Percentiles rank a stretch among this genome's conserved stretches.
These are phyloP conservation scores for Campoletis raptor DNA, from an alignment of 2,888 invertebrate species.

Conservation along the genomic window DNA sequence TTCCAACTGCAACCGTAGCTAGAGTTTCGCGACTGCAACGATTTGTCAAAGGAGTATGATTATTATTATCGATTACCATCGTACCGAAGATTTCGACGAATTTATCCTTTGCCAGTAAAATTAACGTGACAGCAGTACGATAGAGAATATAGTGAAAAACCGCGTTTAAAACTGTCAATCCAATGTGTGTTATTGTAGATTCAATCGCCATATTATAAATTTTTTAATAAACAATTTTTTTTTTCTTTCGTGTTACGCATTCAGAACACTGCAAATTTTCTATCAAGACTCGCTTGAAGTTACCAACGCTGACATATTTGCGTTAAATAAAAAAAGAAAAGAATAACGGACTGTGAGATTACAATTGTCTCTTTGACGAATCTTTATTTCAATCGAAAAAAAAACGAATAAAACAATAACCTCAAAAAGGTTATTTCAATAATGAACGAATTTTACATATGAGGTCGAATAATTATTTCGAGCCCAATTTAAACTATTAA, in stretches of 20 bases:
- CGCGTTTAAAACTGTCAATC: conserved; percentile 76
- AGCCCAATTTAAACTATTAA: too few relatives aligned
- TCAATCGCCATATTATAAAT: conserved; percentile 69
- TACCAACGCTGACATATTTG: not conserved
- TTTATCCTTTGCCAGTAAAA: conserved; percentile 73
- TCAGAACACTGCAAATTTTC: conserved; percentile 34
- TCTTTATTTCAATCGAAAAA: not conserved
- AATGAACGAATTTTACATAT: too few relatives aligned
- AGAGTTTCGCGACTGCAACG: conserved; percentile 47
- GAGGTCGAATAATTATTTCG: too few relatives aligned
- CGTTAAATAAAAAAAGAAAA: not conserved
- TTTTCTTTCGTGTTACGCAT: conserved; percentile 1
- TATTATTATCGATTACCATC: conserved; percentile 45
- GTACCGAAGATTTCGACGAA: conserved; percentile 70
- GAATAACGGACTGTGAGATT: not conserved
- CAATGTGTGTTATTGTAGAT: conserved; percentile 71
- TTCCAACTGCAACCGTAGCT: conserved; percentile 55
- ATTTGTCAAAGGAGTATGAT: conserved; percentile 27
- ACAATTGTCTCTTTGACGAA: not conserved
- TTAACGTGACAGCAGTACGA: conserved; percentile 72
- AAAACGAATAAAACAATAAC: too few relatives aligned
- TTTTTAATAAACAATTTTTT: conserved; percentile 2
- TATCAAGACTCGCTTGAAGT: conserved; percentile 1
- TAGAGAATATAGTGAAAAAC: conserved; percentile 79
- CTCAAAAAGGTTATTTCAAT: too few relatives aligned